Conservation (phyloP, 1,140 invertebrate species). For the Tetragonula clypearis region DNA sequence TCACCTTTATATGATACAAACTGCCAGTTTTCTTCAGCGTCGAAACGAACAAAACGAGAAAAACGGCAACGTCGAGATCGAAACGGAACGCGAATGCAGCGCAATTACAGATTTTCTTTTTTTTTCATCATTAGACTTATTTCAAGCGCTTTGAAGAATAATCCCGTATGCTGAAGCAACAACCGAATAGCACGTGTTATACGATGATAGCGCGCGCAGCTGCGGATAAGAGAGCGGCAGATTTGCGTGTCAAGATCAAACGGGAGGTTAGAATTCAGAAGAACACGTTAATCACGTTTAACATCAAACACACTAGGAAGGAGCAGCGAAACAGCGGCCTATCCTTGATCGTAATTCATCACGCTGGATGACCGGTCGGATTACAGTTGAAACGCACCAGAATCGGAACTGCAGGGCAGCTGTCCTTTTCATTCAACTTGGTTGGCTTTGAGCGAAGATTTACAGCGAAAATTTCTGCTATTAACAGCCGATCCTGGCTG, state of each 20-base stretch:
- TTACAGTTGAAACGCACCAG: conserved; percentile 39
- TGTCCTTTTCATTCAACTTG: conserved; percentile 48
- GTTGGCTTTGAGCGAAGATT: conserved; percentile 42
- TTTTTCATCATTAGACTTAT: not conserved
- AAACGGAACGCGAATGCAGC: not conserved
- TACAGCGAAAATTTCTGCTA: conserved; percentile 37
- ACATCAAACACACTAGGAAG: conserved; percentile 40
- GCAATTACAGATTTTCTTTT: not conserved
- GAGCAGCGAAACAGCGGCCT: conserved; percentile 22
- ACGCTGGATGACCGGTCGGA: conserved; percentile 46
- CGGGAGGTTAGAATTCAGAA: conserved; percentile 35
- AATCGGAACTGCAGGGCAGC: conserved; percentile 40
- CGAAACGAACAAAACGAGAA: not conserved
- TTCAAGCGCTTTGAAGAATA: conserved; percentile 10
- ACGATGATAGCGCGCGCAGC: conserved; percentile 11
- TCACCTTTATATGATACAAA: no score
- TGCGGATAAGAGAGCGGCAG: not conserved
- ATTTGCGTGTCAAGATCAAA: conserved; percentile 52
- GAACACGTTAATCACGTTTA: conserved; percentile 46
- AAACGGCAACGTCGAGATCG: not conserved
- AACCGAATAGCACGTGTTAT: not conserved
- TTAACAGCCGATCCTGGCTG: conserved; percentile 9
- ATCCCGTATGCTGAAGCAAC: conserved; percentile 1
- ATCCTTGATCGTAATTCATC: conserved; percentile 47
- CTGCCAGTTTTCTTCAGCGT: not conserved